Conservation (phyloP, 2,888 invertebrate genomes). For the Spisula solida region DNA sequence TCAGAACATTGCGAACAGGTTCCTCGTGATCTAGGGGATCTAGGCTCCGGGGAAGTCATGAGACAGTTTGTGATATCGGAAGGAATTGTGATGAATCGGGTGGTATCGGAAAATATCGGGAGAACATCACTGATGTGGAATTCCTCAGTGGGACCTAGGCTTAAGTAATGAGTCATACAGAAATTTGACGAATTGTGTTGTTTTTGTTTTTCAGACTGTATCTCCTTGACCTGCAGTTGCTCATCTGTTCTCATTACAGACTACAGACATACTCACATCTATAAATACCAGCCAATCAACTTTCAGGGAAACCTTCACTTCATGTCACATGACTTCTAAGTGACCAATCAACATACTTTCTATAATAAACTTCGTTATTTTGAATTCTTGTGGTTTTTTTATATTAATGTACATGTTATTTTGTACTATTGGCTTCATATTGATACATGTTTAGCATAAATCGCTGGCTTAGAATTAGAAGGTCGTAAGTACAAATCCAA, state of each 20-base stretch:
- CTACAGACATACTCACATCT: conserved; percentile 62
- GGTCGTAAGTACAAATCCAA: too few species aligned
- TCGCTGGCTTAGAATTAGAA: too few species aligned
- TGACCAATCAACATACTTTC: conserved; percentile 70
- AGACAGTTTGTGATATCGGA: too few species aligned
- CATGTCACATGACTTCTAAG: conserved; percentile 71
- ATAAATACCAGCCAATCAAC: conserved; percentile 73
- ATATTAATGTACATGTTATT: conserved; percentile 61
- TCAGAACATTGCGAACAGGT: too few species aligned
- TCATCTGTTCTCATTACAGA: conserved; percentile 66
- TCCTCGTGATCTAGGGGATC: too few species aligned
- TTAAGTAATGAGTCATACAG: too few species aligned
- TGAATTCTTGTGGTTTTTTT: conserved; percentile 51
- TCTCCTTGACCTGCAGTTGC: conserved; percentile 66
- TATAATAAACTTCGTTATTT: conserved; percentile 37
- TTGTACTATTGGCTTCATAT: conserved; percentile 40
- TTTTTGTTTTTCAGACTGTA: conserved; percentile 49
- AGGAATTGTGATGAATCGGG: too few species aligned
- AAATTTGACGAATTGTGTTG: background rate
- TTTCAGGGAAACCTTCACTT: conserved; percentile 73
- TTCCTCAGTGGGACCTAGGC: too few species aligned
- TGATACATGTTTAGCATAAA: conserved; percentile 45
- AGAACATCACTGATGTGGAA: too few species aligned
- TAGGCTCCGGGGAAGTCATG: too few species aligned
- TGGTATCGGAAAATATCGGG: too few species aligned